Percentiles rank a stretch among this genome's conserved stretches.
phyloP scores from a whole-genome alignment of 2,797 vertebrate species.

The Aldrovandia affinis region DNA sequence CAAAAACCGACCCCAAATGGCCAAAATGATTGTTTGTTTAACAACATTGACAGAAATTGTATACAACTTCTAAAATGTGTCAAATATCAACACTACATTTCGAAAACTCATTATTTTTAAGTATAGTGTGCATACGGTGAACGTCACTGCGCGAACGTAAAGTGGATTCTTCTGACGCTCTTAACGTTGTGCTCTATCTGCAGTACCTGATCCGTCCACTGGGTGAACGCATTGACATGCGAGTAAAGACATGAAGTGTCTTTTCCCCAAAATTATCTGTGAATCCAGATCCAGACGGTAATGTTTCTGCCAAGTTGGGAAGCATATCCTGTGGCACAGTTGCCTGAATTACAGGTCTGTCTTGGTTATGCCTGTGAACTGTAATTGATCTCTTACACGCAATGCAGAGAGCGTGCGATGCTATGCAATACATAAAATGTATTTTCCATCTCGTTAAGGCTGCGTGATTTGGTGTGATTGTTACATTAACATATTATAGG shows the following conservation, averaged over 20 bases:
- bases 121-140: background rate
- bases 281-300: no score
- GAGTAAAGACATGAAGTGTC: background rate
- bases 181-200: background rate
- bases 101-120: background rate
- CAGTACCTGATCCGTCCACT: background rate
- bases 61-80: background rate
- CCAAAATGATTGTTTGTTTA: background rate
- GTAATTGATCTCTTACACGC: no score
- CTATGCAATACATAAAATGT: no score
- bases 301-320: no score
- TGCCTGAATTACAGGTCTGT: no score
- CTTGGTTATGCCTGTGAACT: no score
- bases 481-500: no score
- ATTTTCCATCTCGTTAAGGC: no score
- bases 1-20: background rate
- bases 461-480: no score
- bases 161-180: background rate
- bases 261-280: background rate
- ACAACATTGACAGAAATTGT: background rate
- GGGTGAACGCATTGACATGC: background rate
- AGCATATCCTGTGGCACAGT: no score
- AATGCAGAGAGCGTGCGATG: no score
- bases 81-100: background rate
- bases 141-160: background rate